Base-by-base conservation (phyloP, 2,113 vertebrate species). In the Sinocyclocheilus grahami region DNA sequence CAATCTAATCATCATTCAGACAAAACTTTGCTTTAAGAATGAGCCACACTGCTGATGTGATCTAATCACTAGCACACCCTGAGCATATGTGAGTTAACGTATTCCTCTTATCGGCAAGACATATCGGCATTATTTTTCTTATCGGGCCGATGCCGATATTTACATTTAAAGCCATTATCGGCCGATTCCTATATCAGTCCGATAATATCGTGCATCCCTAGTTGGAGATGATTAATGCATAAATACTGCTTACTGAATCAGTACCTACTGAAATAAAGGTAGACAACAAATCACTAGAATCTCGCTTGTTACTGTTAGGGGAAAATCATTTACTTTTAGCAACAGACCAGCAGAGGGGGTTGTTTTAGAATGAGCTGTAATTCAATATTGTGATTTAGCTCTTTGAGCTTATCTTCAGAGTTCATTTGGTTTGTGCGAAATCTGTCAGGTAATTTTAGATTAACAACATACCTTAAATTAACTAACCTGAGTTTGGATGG, bases 271-370 rank as follows among this genome's bases (percentile, higher is more conserved):
- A 75, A 75, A 75, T 46, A 2, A 48, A 24, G 42, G 27, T 37
- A 76, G 72, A 12, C 3, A n/a, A 76, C 3, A 24, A 9, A 27
- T 76, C n/a, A 48, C n/a, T 27, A 76, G 72, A 82, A 27, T 82
- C 8, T 48, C 16, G 11, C 24, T 16, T 67, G 3, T n/a, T 30
- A 48, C 42, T 67, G 3, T 14, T 20, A 30, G 18, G 58, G 22
- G 8, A 42, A 63, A 65, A 24, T 24, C 5, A 22, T 79, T 62
- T 51, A 4, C 2, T 18, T 82, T 79, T 78, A 69, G 9, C 39
- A 33, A n/a, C 82, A 51, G 53, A 42, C 87, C 87, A 88, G 77
- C 83, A 82, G 87, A 86, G 87, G 87, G 89, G 82, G 85, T 82
- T 84, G 58, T 75, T 60, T 80, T 55, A 67, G 84, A 84, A 53